Conservation (phyloP, 2,888 invertebrate genomes). For the Cantharis nigra region DNA sequence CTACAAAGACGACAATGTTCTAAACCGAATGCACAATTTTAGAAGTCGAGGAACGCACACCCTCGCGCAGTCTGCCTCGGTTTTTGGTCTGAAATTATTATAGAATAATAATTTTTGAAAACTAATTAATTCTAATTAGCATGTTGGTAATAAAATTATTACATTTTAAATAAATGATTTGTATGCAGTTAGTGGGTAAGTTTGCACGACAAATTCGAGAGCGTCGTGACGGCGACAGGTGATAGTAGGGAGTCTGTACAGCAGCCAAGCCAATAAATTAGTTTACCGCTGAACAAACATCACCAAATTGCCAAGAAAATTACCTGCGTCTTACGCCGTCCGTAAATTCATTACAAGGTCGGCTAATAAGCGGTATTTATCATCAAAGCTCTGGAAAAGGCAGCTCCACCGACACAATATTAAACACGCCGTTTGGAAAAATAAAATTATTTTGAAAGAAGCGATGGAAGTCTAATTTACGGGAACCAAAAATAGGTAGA, state of each 20-base stretch:
- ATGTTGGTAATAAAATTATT: conserved; percentile 30
- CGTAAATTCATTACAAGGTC: conserved; percentile 51
- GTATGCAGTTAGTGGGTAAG: background rate
- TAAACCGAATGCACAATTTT: background rate
- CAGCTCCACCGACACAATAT: conserved; percentile 11
- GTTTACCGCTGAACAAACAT: conserved; percentile 50
- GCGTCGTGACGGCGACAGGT: conserved; percentile 38
- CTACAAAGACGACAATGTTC: background rate
- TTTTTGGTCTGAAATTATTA: background rate
- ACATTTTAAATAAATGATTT: conserved; percentile 33
- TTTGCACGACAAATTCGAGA: conserved; percentile 30
- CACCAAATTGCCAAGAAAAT: conserved; percentile 54
- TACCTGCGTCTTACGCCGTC: conserved; percentile 48
- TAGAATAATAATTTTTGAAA: background rate
- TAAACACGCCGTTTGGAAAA: conserved; percentile 3
- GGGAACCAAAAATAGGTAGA: background rate
- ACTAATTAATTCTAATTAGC: background rate
- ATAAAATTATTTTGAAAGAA: background rate
- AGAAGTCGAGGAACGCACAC: background rate
- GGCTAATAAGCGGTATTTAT: conserved; percentile 50
- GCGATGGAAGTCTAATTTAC: background rate
- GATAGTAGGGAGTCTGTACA: conserved; percentile 34
- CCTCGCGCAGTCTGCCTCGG: background rate
- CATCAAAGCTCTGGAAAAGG: conserved; percentile 27
- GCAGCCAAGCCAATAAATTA: conserved; percentile 46